phyloP scores from a whole-genome alignment of 1,140 invertebrate genomes.

The Chironomus striatipennis region DNA sequence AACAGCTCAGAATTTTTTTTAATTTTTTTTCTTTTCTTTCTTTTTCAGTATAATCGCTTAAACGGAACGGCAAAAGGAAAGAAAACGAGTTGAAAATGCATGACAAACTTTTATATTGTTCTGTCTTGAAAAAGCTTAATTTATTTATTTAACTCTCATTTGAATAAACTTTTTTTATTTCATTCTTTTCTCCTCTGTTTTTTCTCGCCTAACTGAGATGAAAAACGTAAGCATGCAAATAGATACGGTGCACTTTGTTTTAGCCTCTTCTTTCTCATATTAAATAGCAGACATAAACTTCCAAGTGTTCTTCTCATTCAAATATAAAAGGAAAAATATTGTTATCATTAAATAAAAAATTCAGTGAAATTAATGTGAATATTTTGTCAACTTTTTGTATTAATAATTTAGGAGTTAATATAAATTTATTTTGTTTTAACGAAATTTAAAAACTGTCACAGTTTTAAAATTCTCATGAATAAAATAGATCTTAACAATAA shows the following conservation, averaged over 20 bases:
- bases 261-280: neutral
- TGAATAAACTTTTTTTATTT: neutral
- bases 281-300: neutral
- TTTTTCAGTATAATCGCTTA: neutral
- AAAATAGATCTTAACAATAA: too few relatives aligned
- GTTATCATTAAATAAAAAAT: neutral
- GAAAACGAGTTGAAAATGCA: neutral
- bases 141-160: constrained; percentile 15
- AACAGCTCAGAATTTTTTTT: neutral
- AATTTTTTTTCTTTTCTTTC: neutral
- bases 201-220: neutral
- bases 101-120: constrained; percentile 14
- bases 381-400: too few relatives aligned
- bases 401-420: too few relatives aligned
- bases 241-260: neutral
- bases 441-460: too few relatives aligned
- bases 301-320: neutral
- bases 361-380: too few relatives aligned
- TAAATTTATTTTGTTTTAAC: too few relatives aligned
- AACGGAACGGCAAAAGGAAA: neutral
- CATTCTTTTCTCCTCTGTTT: neutral
- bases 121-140: constrained; percentile 13
- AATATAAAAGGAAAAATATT: neutral
- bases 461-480: too few relatives aligned
- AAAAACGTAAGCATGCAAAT: constrained; percentile 13